Percentiles rank a stretch among this genome's conserved stretches.
Conservation (phyloP, 1,140 invertebrate species). For the Akabosia matsudoensis region DNA sequence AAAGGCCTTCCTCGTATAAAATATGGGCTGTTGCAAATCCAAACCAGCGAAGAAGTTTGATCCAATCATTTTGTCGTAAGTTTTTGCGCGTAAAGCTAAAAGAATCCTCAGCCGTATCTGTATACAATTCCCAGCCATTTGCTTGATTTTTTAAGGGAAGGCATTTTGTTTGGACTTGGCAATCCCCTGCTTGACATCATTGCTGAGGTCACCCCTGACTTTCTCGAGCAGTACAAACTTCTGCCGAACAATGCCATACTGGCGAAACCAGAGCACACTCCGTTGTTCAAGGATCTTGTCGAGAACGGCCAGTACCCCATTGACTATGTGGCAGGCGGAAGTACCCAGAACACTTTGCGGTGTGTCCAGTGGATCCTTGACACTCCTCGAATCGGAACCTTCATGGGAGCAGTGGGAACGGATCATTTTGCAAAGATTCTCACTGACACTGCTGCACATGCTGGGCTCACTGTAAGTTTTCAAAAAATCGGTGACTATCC, state of each 20-base stretch:
- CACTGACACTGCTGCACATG: slow-evolving; percentile 70
- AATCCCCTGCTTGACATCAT: slow-evolving; percentile 96
- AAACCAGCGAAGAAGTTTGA: too few relatives aligned
- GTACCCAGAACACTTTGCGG: slow-evolving; percentile 88
- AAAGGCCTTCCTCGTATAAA: too few relatives aligned
- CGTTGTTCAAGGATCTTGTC: slow-evolving; percentile 76
- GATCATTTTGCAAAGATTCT: slow-evolving; percentile 89
- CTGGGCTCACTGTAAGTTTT: slow-evolving; percentile 84
- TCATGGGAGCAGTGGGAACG: slow-evolving; percentile 90
- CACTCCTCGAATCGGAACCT: slow-evolving; percentile 73
- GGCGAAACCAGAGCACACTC: slow-evolving; percentile 82
- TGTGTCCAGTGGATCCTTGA: slow-evolving; percentile 87
- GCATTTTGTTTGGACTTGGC: slow-evolving; percentile 72
- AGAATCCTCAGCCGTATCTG: too few relatives aligned
- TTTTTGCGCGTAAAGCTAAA: too few relatives aligned
- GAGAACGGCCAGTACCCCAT: slow-evolving; percentile 70
- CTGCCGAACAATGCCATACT: slow-evolving; percentile 92
- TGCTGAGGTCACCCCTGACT: slow-evolving; percentile 69
- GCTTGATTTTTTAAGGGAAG: too few relatives aligned
- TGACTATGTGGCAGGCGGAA: slow-evolving; percentile 91
- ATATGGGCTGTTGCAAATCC: too few relatives aligned
- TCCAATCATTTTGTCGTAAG: too few relatives aligned
- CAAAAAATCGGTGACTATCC: slow-evolving; percentile 70
- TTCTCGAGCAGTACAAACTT: slow-evolving; percentile 81
- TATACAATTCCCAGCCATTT: too few relatives aligned